These are phyloP conservation scores for Xenopus tropicalis DNA, from an alignment of 2,113 vertebrate species.

Conservation along the genomic window DNA sequence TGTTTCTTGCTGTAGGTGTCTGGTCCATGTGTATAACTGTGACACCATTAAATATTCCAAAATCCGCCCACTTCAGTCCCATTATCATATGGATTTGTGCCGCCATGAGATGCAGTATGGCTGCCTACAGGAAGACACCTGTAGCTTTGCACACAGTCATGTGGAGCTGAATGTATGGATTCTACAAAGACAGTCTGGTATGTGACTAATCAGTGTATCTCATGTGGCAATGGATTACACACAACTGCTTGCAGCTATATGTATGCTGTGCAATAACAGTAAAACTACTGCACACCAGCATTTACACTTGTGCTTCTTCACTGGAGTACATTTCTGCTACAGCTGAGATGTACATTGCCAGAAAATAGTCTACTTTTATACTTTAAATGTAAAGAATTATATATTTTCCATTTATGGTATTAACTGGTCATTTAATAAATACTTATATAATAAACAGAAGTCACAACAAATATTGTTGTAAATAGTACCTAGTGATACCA, in stretches of 20 bases:
- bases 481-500: no score
- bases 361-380: no score
- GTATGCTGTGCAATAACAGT: fast-evolving
- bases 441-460: no score
- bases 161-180: slow-evolving; percentile 91
- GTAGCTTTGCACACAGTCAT: slow-evolving; percentile 83
- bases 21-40: slow-evolving; percentile 82
- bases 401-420: no score
- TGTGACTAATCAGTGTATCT: not conserved
- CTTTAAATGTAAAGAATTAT: no score
- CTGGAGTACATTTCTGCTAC: no score
- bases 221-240: no score
- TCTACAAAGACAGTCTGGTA: slow-evolving; percentile 83
- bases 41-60: slow-evolving; percentile 81
- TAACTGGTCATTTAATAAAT: no score
- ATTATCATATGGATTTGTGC: slow-evolving; percentile 82
- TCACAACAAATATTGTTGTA: no score
- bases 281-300: no score
- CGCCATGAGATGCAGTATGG: slow-evolving; percentile 75
- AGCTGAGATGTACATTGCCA: no score
- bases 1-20: slow-evolving; percentile 67
- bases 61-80: slow-evolving; percentile 78
- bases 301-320: no score
- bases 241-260: not conserved
- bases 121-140: slow-evolving; percentile 78